Evolutionary conservation across 1,140 invertebrate species (phyloP), one percentile per base, ranked within the genome.

Genomic region (Andricus grossulariae): DNA sequence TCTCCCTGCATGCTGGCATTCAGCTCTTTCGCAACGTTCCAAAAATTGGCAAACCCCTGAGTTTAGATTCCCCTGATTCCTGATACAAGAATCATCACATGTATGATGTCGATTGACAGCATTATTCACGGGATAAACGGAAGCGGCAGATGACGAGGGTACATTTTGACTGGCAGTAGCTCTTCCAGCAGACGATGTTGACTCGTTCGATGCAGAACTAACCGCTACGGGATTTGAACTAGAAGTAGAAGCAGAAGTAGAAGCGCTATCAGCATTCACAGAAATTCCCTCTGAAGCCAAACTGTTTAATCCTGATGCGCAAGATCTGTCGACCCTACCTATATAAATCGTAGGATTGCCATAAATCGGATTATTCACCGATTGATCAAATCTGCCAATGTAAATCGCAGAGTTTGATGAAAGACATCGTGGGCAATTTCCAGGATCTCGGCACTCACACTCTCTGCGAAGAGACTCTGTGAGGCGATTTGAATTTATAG

Each of bases 31-130:
- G 50, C 84, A 88, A 39, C 87, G 80, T 10, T 84, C 83, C 21
- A 86, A 57, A 73, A 90, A 80, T 8, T 89, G 88, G 75, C 84
- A 90, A 55, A 86, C 84, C 0, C 86, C 87, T 0, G 87, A 77
- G 2, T 55, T 73, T 2, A 82, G n/a, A 57, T 83, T 86, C 2
- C 81, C 80, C 39, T 88, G 88, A 72, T 86, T 86, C 32, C 89
- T 86, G 7, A 90, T 89, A 49, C 90, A 91, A 3, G 89, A 91
- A 78, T 91, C 89, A 55, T 91, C 89, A 71, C 89, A 90, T 1
- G 84, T 87, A 45, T 90, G 89, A 54, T 88, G 88, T 15, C 88
- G 87, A 19, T 84, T 81, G 10, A 82, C 51, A 3, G 80, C 79
- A 19, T 79, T 78, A 50, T 74, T 76, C 32, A 79, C 77, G 1